Conservation (phyloP, 2,113 vertebrate species). For the Choloepus hoffmanni region DNA sequence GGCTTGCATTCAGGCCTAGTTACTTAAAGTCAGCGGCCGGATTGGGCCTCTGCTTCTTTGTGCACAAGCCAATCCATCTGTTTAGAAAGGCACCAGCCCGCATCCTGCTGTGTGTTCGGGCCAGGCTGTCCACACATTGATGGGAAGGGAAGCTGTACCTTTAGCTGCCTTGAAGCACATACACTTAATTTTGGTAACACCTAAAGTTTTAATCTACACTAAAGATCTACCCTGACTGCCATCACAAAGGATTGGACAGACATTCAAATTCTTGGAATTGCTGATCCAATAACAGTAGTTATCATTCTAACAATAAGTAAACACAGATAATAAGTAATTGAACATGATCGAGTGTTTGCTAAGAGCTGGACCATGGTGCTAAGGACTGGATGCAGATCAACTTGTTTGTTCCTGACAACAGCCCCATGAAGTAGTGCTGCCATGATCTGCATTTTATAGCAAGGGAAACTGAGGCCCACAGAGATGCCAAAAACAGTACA, state of each 20-base stretch:
- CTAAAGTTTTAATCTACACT: background rate
- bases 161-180: constrained; percentile 35
- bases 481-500: background rate
- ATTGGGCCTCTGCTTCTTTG: constrained; percentile 68
- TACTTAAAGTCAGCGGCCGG: constrained; percentile 76
- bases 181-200: background rate
- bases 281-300: background rate
- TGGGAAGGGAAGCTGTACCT: constrained; percentile 45
- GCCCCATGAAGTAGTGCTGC: background rate
- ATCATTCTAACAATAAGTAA: background rate
- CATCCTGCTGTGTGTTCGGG: background rate
- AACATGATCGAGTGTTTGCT: background rate
- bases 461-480: background rate
- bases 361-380: background rate
- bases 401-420: background rate
- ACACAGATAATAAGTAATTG: background rate
- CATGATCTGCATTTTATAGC: too few species aligned
- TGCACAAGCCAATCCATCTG: constrained; percentile 66
- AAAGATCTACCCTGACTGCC: background rate
- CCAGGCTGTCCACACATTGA: too few species aligned
- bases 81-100: constrained; percentile 11
- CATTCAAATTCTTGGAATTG: background rate
- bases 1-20: constrained; percentile 69
- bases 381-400: rapidly evolving
- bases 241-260: background rate